These are phyloP conservation scores for Rhea americana DNA, from an alignment of 2,113 vertebrate species.

Conservation along the genomic window DNA sequence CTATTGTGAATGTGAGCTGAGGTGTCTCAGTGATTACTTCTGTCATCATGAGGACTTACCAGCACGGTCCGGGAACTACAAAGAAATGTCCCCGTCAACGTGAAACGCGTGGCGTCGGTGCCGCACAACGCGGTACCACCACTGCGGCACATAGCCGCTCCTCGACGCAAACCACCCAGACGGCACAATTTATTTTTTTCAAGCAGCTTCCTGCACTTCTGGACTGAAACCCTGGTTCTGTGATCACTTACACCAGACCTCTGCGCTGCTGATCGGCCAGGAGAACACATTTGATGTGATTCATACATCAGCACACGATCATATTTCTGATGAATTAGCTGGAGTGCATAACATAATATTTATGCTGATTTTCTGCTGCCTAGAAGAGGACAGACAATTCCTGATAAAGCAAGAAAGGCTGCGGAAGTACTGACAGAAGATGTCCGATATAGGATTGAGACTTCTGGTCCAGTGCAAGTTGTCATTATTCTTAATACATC, in stretches of 20 bases:
- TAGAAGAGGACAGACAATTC: neutral
- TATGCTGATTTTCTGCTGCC: neutral
- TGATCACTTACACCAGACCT: neutral
- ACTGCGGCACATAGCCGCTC: neutral
- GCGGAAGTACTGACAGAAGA: constrained; percentile 11
- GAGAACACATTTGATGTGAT: neutral
- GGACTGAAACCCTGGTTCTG: neutral
- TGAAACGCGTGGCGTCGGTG: neutral
- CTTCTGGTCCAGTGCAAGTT: neutral
- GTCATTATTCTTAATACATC: neutral
- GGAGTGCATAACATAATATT: neutral
- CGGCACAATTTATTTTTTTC: neutral
- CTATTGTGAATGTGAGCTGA: neutral
- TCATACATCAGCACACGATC: fast-evolving
- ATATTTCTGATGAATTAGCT: neutral
- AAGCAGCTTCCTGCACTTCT: neutral
- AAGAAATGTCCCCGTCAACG: neutral
- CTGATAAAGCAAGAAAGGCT: neutral
- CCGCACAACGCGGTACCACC: neutral
- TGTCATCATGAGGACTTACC: neutral
- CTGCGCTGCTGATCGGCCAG: neutral
- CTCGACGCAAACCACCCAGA: neutral
- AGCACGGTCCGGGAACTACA: neutral
- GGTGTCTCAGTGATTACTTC: neutral
- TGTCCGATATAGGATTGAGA: neutral